phyloP scores from a whole-genome alignment of 1,140 invertebrate species.

The Meloidogyne floridensis region DNA sequence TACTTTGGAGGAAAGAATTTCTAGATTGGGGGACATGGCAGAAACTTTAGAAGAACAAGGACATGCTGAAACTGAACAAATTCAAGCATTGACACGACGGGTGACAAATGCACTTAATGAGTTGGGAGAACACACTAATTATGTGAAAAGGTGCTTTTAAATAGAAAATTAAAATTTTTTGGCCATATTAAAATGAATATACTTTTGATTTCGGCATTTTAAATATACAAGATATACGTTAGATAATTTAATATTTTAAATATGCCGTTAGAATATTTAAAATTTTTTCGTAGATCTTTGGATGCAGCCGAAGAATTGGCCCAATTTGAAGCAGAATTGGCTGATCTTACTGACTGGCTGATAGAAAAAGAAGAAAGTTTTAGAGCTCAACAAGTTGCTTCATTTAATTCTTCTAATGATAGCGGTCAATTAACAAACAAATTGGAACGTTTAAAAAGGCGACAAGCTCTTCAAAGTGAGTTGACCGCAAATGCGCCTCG shows the following conservation, averaged over 20 bases:
- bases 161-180: too few species aligned
- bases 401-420: slow-evolving; percentile 36
- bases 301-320: slow-evolving; percentile 81
- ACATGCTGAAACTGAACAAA: slow-evolving; percentile 69
- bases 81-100: slow-evolving; percentile 35
- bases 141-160: slow-evolving; percentile 32
- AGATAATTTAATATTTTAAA: too few species aligned
- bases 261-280: slow-evolving; percentile 67
- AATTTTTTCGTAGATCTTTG: slow-evolving; percentile 72
- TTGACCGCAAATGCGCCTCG: slow-evolving; percentile 82
- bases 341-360: slow-evolving; percentile 79
- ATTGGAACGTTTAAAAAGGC: slow-evolving; percentile 89
- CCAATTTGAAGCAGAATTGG: slow-evolving; percentile 81
- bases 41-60: slow-evolving; percentile 62
- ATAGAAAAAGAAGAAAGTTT: slow-evolving; percentile 82
- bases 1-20: slow-evolving; percentile 72
- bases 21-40: slow-evolving; percentile 51
- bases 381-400: slow-evolving; percentile 48
- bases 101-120: slow-evolving; percentile 4
- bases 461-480: slow-evolving; percentile 95
- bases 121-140: not conserved
- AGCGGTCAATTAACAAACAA: slow-evolving; percentile 79
- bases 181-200: too few species aligned
- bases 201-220: too few species aligned
- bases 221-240: too few species aligned